phyloP scores from a whole-genome alignment of 2,113 vertebrate genomes.

The Burhinus bistriatus region DNA sequence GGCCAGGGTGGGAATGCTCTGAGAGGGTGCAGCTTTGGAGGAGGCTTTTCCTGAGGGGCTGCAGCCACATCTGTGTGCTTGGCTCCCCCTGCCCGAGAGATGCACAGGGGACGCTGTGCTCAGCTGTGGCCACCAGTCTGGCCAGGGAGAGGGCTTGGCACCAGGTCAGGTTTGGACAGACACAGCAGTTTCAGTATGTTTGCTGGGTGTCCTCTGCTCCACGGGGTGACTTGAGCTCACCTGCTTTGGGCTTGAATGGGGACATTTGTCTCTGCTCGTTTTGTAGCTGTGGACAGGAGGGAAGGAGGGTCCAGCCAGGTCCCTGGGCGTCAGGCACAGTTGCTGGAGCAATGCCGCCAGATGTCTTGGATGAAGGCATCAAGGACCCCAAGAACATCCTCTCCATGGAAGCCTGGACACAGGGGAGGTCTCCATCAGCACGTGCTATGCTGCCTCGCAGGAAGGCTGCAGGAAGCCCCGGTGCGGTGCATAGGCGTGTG shows the following conservation, averaged over 20 bases:
- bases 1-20: conserved; percentile 37
- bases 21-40: neutral
- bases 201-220: neutral
- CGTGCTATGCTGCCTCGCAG: rapidly evolving
- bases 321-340: neutral
- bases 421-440: neutral
- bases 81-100: rapidly evolving
- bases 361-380: neutral
- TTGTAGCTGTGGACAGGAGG: neutral
- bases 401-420: neutral
- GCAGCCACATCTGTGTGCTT: neutral
- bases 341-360: neutral
- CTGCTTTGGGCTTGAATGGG: neutral
- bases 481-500: rapidly evolving
- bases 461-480: neutral
- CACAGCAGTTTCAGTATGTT: neutral
- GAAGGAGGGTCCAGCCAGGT: neutral
- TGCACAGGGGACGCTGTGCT: no score
- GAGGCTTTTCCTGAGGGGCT: conserved; percentile 16
- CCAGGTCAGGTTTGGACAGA: neutral
- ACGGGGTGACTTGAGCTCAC: neutral
- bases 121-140: neutral
- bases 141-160: neutral
- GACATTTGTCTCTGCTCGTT: neutral
- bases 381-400: neutral